Conservation (phyloP, 2,113 vertebrate species). For the Gavia stellata region DNA sequence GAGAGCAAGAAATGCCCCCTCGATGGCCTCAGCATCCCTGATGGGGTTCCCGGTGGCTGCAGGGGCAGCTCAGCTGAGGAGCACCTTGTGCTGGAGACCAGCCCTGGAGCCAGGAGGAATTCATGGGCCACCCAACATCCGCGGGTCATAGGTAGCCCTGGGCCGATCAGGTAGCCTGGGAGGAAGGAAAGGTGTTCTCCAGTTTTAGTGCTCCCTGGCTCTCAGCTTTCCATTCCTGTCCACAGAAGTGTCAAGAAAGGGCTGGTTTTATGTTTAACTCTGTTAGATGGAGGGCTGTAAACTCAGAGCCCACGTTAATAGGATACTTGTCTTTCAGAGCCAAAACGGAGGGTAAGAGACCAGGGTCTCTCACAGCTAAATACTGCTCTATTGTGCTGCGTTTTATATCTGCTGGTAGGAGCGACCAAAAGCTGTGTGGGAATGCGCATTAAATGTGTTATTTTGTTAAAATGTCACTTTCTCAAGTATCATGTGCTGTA, state of each 20-base stretch:
- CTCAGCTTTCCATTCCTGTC: not conserved
- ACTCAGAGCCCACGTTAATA: not conserved
- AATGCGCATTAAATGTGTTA: not conserved
- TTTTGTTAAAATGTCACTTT: constrained; percentile 32
- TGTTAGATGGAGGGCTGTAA: not conserved
- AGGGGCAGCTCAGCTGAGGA: not conserved
- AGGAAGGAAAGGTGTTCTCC: constrained; percentile 11
- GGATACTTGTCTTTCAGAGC: constrained; percentile 19
- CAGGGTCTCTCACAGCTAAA: not conserved
- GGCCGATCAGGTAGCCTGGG: not conserved
- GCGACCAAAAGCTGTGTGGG: not conserved
- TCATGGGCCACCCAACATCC: not conserved
- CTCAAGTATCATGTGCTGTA: constrained; percentile 42
- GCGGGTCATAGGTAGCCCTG: not conserved
- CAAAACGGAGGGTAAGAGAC: not conserved
- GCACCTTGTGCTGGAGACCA: not conserved
- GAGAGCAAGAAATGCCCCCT: not conserved
- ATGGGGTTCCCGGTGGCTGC: not conserved
- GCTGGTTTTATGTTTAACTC: not conserved
- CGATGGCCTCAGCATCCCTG: not conserved
- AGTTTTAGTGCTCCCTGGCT: not conserved
- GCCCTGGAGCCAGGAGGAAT: not conserved
- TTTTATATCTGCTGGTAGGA: not conserved
- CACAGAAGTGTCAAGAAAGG: not conserved
- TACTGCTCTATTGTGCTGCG: not conserved